Base-by-base conservation (phyloP, 2,888 invertebrate genomes). In the Tenthredo scrophulariae region DNA sequence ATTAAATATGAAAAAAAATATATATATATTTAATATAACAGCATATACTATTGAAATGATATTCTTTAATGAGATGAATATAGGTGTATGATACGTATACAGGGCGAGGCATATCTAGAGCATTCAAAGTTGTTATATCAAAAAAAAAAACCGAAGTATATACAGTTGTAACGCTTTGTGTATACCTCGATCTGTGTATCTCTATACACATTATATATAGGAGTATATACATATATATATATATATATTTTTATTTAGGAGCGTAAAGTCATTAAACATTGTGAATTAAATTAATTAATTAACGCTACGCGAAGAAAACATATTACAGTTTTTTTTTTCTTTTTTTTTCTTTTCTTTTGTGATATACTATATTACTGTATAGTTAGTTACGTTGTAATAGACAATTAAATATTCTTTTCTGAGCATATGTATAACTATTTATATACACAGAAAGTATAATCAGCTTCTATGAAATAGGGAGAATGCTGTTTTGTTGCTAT, bases 1-100 rank as follows among this genome's bases (percentile, higher is more conserved):
- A 85, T 86, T 83, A 87, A 87, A 86, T 86, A 89, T 85, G 85
- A 79, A 83, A 87, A 85, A 88, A 86, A 75, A 87, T 86, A 86
- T 87, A 88, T 88, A 90, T 90, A 91, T 91, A 91, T 91, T 91
- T 91, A 91, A 91, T 90, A 90, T 89, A 88, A 89, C 85, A 86
- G 86, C 87, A 67, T 83, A 89, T 89, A 37, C 37, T 37, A 87
- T 67, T 86, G 90, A 89, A 86, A 86, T 87, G 87, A 89, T 91
- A 91, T 91, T 90, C 91, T 91, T 90, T 90, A 91, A 89, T 86
- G 87, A 90, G 86, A 89, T 87, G 86, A 88, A 87, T 86, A 85
- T 86, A 87, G 82, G 87, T 84, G 88, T 85, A 87, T 87, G 46
- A 88, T 86, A 86, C 58, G 43, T 74, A 43, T 74, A 74, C 43